Percentiles rank a stretch among this genome's conserved stretches.
These are phyloP conservation scores for Poeciliopsis paucimaculata DNA, from an alignment of 2,797 vertebrate genomes.

Conservation along the genomic window DNA sequence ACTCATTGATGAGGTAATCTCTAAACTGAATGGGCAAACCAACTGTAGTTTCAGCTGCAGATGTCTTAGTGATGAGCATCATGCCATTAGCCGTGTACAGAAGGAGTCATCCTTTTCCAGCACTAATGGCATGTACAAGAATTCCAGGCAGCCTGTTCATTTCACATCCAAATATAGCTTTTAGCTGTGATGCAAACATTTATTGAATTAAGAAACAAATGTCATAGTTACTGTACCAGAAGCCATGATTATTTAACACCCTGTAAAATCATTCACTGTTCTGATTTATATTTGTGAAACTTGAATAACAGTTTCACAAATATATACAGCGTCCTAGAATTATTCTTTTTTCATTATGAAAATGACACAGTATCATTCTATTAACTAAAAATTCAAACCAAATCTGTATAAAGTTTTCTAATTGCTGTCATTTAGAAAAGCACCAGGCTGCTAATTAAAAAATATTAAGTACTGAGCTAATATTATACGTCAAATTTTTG, in stretches of 20 bases:
- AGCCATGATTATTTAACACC: neutral
- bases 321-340: neutral
- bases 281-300: neutral
- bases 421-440: neutral
- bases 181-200: neutral
- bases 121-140: neutral
- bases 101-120: slow-evolving; percentile 15
- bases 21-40: slow-evolving; percentile 57
- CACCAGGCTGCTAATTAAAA: neutral
- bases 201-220: neutral
- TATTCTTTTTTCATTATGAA: neutral
- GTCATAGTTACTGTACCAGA: neutral
- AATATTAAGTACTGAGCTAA: neutral
- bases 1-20: slow-evolving; percentile 74
- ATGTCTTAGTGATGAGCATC: slow-evolving; percentile 19
- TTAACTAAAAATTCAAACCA: neutral
- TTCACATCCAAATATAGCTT: neutral
- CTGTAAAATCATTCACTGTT: neutral
- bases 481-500: neutral
- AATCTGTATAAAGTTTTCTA: neutral
- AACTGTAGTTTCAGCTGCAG: slow-evolving; percentile 39
- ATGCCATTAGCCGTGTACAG: neutral
- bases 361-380: neutral
- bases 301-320: neutral
- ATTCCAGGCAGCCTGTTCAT: neutral